Percentiles rank a stretch among this genome's conserved stretches.
Conservation (phyloP, 2,888 invertebrate species). For the Pterobdella sp. region DNA sequence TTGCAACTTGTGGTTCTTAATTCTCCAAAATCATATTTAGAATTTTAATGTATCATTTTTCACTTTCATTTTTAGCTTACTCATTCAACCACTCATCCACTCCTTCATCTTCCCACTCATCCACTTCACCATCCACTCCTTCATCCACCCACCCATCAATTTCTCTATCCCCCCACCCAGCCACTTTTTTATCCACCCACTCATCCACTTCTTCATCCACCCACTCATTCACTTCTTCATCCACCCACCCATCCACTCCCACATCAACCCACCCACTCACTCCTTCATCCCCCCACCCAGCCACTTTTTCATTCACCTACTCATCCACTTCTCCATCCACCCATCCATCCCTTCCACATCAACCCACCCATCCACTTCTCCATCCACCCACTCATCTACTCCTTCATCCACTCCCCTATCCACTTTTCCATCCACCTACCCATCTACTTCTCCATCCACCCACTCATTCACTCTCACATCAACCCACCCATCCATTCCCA, state of each 20-base stretch:
- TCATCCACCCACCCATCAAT: neutral
- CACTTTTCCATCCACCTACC: neutral
- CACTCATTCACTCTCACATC: neutral
- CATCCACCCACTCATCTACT: neutral
- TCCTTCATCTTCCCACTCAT: neutral
- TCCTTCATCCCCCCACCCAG: neutral
- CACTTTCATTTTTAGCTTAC: neutral
- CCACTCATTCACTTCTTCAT: neutral
- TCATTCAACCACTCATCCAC: neutral
- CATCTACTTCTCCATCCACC: neutral
- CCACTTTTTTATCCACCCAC: neutral
- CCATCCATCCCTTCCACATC: neutral
- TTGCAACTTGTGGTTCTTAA: no score
- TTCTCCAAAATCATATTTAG: no score
- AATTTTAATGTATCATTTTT: neutral
- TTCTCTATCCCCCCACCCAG: neutral
- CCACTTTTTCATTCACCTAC: neutral
- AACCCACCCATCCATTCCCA: neutral
- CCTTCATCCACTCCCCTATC: neutral
- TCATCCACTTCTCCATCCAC: neutral
- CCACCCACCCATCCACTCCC: neutral
- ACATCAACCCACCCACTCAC: neutral
- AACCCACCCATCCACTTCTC: neutral
- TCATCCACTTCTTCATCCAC: neutral
- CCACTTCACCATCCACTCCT: neutral